Base-by-base conservation (phyloP, 64 coral and sea anemone genomes). In the Dendrophyllia cribrosa region DNA sequence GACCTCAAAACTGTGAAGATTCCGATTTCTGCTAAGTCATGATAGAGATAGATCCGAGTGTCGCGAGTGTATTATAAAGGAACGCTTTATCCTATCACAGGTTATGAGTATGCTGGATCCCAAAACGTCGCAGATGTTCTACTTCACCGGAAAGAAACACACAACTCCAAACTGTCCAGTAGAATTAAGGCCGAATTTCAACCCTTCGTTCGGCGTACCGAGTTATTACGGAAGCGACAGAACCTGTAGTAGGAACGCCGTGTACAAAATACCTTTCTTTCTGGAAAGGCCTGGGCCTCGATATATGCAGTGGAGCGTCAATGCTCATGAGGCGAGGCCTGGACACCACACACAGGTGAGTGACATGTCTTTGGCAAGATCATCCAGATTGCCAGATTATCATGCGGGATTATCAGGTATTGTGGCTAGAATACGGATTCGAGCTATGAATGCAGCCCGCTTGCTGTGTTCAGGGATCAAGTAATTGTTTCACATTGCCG, bases 291-390 rank as follows among this genome's bases (percentile, higher is more conserved):
- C 77, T 94, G 92, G 92, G 52, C 60, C 86, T 53, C 70, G 58
- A 24, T 94, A 89, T 24, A 88, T 78, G 65, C 85, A 94, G 51
- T 94, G 92, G 92, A 89, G 75, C 5, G 65, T 94, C 9, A 94
- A 94, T 50, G 92, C 92, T 43, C 92, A 94, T 51, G 92, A 94
- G 43, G 92, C 92, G 5, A 94, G 87, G 51, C 92, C 92, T 75
- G 92, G 92, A 4, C 92, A 94, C 92, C 92, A 93, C 64, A 93
- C 92, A 20, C 92, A 93, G 76, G 92, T 94, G 12, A 49, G 58
- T 56, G n/a, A 12, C 9, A 44, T 48, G 3, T 51, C 23, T 9
- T 14, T 10, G 14, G 26, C 34, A 4, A 20, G 53, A 56, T 56
- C 53, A 56, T 56, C 12, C 53, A 1, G 53, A 56, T 56, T 56